Evolutionary conservation across 2,113 vertebrate genomes (phyloP).

Genomic region (Clarias batrachus): DNA sequence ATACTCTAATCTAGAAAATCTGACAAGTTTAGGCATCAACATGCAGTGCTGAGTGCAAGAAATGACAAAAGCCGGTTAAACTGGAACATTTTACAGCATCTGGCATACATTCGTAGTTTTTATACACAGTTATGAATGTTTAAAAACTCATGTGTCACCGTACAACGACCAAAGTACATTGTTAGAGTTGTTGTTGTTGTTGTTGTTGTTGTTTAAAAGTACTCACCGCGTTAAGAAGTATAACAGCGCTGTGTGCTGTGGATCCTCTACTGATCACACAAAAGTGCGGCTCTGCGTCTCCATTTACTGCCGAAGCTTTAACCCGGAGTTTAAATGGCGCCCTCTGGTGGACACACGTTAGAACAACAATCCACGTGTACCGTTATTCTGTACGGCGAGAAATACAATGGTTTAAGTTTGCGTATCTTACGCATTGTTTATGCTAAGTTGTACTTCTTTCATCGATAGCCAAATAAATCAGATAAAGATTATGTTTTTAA

Average conservation of each 20-base stretch:
- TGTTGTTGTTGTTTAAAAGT: not conserved
- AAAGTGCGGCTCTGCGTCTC: not conserved
- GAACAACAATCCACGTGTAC: not conserved
- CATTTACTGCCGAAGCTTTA: not conserved
- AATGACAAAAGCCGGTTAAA: not conserved
- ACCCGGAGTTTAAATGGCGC: not conserved
- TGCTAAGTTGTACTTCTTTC: too few relatives aligned
- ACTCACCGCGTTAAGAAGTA: not conserved
- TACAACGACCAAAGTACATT: not conserved
- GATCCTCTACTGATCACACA: not conserved
- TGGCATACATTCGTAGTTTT: not conserved
- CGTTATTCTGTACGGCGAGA: too few relatives aligned
- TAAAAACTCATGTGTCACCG: not conserved
- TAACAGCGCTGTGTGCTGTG: not conserved
- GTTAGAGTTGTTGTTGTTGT: too few relatives aligned
- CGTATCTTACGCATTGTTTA: too few relatives aligned
- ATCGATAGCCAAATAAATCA: too few relatives aligned
- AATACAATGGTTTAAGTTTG: too few relatives aligned
- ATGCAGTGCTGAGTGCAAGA: not conserved
- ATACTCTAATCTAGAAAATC: not conserved
- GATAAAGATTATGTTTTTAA: too few relatives aligned
- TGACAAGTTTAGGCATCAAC: not conserved
- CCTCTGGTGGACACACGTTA: constrained; percentile 12
- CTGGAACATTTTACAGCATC: not conserved
- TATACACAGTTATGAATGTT: not conserved